Evolutionary conservation across 2,888 invertebrate genomes (phyloP).

Genomic region (Asteroscopus sphinx): DNA sequence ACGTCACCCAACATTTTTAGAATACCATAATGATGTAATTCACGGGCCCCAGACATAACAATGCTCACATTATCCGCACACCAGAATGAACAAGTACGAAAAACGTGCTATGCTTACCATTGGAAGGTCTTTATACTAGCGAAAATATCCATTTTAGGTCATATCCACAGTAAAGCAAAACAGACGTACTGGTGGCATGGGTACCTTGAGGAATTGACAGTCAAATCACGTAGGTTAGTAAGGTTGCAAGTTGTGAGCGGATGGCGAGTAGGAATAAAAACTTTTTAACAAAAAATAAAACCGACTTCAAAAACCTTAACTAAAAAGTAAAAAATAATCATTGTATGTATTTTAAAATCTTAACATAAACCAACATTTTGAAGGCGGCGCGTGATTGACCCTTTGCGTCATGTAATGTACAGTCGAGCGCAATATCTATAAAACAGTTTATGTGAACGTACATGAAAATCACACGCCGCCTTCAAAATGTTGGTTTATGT

Average conservation of each 20-base stretch:
- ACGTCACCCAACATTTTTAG: slow-evolving; percentile 36
- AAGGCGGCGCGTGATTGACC: too few species aligned
- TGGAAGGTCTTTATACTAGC: slow-evolving; percentile 30
- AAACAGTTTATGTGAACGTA: too few species aligned
- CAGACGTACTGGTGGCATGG: neutral
- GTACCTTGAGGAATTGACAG: slow-evolving; percentile 30
- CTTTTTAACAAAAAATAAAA: too few species aligned
- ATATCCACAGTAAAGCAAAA: slow-evolving; percentile 28
- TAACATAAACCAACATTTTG: too few species aligned
- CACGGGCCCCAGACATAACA: slow-evolving; percentile 38
- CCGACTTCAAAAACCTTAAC: too few species aligned
- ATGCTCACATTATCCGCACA: slow-evolving; percentile 9
- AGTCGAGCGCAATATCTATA: too few species aligned
- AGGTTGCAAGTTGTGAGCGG: slow-evolving; percentile 10
- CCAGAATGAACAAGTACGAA: slow-evolving; percentile 30
- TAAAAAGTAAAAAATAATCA: too few species aligned
- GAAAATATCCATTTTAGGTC: slow-evolving; percentile 48
- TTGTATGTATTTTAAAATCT: too few species aligned
- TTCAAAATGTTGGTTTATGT: too few species aligned
- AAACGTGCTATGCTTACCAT: slow-evolving; percentile 37
- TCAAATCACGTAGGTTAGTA: slow-evolving; percentile 33
- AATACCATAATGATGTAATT: slow-evolving; percentile 50
- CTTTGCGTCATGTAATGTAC: too few species aligned
- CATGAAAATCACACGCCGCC: too few species aligned
- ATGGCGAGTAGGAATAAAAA: slow-evolving; percentile 1